Evolutionary conservation across 2,888 invertebrate genomes (phyloP), one percentile per base, ranked within the genome.

Genomic region (Chelonus formosanus): DNA sequence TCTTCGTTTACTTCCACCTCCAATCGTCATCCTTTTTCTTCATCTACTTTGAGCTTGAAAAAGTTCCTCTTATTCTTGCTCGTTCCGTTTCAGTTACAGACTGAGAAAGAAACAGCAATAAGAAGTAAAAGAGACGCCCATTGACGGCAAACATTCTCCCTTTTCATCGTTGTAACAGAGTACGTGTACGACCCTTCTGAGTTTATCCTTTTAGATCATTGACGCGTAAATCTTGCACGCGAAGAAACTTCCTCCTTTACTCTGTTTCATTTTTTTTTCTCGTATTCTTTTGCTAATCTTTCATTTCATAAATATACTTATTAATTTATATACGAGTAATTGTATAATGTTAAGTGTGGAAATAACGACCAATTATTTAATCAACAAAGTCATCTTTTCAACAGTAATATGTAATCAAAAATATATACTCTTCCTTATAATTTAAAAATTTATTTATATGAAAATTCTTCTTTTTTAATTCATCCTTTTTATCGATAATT

Each of bases 1-100:
- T 52, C 20, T 53, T 53, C 53, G 44, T 61, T 61, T 53, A 32
- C 59, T 59, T 50, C 59, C 59, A 50, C 50, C 50, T 50, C 36
- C 48, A 40, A 50, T 48, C 48, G 20, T 55, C 36, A 35, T 65
- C 31, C 50, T 20, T 36, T 35, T 58, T 58, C 52, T 31, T 34
- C 20, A 36, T 50, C 20, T 8, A 10, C 31, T 31, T 20, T 31
- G 44, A 57, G 57, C 43, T 57, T 40, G 44, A 20, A 43, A 32
- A 32, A 52, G 52, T 32, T 31, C 52, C 8, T 20, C n/a, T 55
- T 35, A n/a, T 54, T 36, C 43, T 43, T 55, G 40, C 40, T 55
- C 55, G 55, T 55, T 55, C 20, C 40, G 40, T 5, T 40, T 40
- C 40, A 40, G 36, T 36, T n/a, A 40, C 35, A 40, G 20, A 10